Evolutionary conservation across 2,113 vertebrate species (phyloP), one percentile per base, ranked within the genome.

Genomic region (Platysteira castanea): DNA sequence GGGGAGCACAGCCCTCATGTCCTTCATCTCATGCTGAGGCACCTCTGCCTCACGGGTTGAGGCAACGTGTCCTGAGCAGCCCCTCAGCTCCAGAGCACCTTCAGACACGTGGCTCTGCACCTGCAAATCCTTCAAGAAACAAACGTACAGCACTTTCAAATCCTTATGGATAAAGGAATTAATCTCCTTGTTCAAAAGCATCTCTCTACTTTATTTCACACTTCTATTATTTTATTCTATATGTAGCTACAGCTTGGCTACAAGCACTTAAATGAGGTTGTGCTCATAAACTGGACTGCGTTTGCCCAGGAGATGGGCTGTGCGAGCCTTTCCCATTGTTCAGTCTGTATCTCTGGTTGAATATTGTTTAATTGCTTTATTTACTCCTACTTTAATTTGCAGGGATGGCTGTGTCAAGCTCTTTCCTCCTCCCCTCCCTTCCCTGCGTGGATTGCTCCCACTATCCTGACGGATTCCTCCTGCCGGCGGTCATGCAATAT

Each of bases 401-500:
- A 74, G 76, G 54, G 61, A 8, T 7, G 61, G 49, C 80, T 49
- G 26, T 56, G 75, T 42, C 31, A 21, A 46, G 73, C 53, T 59
- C 86, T 33, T 65, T 74, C 47, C 46, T 81, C 60, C 49, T 75
- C 87, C 69, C 86, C 49, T 70, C 46, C 47, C 30, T 57, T 83
- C 60, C 65, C 59, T 1, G 13, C 0, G 2, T 44, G 82, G 71
- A 53, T 75, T 23, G 69, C 84, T 91, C 78, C 82, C 27, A 13
- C 86, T 41, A 3, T 19, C 22, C 13, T 7, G 57, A 4, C 3
- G 14, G 60, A 33, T 96, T 74, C 93, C 71, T 87, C 56, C 77
- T 31, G 61, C 65, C 3, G 2, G 22, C 87, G 73, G 60, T 96
- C 98, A 89, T 42, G 41, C 94, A 95, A 96, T 81, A 39, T 46